These are phyloP conservation scores for Macrosteles quadrilineatus DNA, from an alignment of 1,140 invertebrate species.

Conservation along the genomic window DNA sequence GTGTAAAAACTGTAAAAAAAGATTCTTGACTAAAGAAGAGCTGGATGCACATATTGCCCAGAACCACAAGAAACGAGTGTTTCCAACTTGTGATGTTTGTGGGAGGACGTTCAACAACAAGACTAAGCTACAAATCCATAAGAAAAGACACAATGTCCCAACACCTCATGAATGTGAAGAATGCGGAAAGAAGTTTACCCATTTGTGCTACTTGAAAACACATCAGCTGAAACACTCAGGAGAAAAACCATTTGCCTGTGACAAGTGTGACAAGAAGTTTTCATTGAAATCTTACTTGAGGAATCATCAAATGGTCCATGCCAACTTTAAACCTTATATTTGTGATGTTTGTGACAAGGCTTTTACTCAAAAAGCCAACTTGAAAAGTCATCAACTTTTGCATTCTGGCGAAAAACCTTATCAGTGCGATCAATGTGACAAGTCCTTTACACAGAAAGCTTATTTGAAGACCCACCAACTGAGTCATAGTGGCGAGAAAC, in stretches of 20 bases:
- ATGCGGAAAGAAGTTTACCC: conserved; percentile 49
- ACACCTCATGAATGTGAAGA: conserved; percentile 58
- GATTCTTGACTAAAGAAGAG: conserved; percentile 9
- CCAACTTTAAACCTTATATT: conserved; percentile 62
- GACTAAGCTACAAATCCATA: conserved; percentile 37
- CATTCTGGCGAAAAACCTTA: conserved; percentile 44
- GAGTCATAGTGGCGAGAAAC: conserved; percentile 49
- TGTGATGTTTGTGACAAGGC: conserved; percentile 55
- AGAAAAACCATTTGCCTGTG: conserved; percentile 54
- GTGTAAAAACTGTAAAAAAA: conserved; percentile 16
- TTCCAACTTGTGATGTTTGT: conserved; percentile 8
- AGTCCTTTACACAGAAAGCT: conserved; percentile 42
- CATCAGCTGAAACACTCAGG: conserved; percentile 45
- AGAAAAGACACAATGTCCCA: conserved; percentile 55
- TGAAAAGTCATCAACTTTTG: conserved; percentile 33
- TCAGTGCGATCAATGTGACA: conserved; percentile 55
- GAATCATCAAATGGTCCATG: conserved; percentile 51
- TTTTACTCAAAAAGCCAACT: conserved; percentile 41
- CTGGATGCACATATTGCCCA: background rate
- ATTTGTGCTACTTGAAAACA: conserved; percentile 36
- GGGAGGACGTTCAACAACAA: conserved; percentile 40
- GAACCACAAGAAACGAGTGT: conserved; percentile 8
- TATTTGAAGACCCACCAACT: conserved; percentile 39
- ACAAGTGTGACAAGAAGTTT: conserved; percentile 57
- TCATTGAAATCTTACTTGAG: conserved; percentile 44